Conservation (phyloP, 2,888 invertebrate species). For the Balanococcus diminutus region DNA sequence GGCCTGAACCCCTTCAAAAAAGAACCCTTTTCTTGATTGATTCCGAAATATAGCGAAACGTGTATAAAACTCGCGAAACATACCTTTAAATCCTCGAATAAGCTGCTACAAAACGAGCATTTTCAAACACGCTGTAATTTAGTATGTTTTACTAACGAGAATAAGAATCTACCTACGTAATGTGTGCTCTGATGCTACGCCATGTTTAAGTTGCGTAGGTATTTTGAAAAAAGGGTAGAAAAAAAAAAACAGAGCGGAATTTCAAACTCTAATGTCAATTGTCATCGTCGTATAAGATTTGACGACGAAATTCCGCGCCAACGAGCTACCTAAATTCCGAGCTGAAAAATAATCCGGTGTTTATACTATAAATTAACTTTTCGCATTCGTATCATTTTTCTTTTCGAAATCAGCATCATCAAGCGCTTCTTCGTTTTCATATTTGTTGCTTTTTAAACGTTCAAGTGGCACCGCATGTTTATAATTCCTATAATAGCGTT, state of each 20-base stretch:
- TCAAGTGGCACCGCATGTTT: background rate
- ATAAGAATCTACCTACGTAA: background rate
- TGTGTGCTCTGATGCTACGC: background rate
- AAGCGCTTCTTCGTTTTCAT: conserved; percentile 1
- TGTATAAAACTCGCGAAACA: background rate
- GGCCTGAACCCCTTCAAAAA: background rate
- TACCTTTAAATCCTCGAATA: background rate
- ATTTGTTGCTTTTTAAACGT: background rate
- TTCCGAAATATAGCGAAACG: background rate
- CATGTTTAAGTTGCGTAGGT: background rate
- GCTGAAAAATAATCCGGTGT: conserved; percentile 1
- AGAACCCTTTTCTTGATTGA: background rate
- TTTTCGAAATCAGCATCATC: background rate
- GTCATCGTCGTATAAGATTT: conserved; percentile 11
- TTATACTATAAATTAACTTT: conserved; percentile 11
- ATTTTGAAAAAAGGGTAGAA: background rate
- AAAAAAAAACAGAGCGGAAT: background rate
- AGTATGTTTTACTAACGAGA: background rate
- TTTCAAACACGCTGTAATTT: conserved; percentile 20
- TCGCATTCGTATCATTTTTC: conserved; percentile 2
- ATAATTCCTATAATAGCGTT: background rate
- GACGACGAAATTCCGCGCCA: conserved; percentile 8
- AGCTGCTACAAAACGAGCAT: background rate
- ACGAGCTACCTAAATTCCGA: background rate
- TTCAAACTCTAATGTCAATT: background rate